phyloP scores from a whole-genome alignment of 1,140 invertebrate species.

The Philotrypesis tridentata region DNA sequence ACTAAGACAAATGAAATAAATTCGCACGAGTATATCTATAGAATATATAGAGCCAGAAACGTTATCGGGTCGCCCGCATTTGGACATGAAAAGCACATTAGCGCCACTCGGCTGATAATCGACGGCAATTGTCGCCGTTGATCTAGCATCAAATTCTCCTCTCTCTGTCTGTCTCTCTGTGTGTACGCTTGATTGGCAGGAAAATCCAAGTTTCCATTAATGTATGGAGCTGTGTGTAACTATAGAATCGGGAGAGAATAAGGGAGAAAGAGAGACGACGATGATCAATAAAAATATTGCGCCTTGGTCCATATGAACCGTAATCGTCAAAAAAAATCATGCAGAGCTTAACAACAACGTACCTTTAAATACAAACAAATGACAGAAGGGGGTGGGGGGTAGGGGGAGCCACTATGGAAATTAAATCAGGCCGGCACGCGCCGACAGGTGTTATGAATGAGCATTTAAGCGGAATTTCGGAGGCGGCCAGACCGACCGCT shows the following conservation, averaged over 20 bases:
- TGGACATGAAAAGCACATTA: background rate
- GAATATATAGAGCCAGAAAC: too few species aligned
- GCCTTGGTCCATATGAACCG: too few species aligned
- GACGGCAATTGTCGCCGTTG: conserved; percentile 44
- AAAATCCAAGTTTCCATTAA: background rate
- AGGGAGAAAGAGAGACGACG: too few species aligned
- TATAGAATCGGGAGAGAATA: too few species aligned
- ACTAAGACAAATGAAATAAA: too few species aligned
- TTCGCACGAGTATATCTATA: too few species aligned
- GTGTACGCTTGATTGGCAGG: background rate
- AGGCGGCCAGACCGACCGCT: conserved; percentile 62
- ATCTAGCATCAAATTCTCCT: conserved; percentile 17
- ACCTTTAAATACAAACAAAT: too few species aligned
- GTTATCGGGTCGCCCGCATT: background rate
- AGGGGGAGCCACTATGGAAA: conserved; percentile 40
- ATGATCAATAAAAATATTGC: too few species aligned
- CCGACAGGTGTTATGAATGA: conserved; percentile 70
- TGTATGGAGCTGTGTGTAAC: too few species aligned
- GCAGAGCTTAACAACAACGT: too few species aligned
- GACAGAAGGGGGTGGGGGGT: too few species aligned
- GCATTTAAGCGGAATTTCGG: conserved; percentile 64
- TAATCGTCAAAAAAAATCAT: too few species aligned
- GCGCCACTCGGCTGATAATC: background rate
- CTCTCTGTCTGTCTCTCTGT: background rate
- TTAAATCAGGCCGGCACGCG: conserved; percentile 54